Percentiles rank a stretch among this genome's conserved stretches.
These are phyloP conservation scores for Acomys russatus DNA, from an alignment of 2,797 vertebrate species.

Conservation along the genomic window DNA sequence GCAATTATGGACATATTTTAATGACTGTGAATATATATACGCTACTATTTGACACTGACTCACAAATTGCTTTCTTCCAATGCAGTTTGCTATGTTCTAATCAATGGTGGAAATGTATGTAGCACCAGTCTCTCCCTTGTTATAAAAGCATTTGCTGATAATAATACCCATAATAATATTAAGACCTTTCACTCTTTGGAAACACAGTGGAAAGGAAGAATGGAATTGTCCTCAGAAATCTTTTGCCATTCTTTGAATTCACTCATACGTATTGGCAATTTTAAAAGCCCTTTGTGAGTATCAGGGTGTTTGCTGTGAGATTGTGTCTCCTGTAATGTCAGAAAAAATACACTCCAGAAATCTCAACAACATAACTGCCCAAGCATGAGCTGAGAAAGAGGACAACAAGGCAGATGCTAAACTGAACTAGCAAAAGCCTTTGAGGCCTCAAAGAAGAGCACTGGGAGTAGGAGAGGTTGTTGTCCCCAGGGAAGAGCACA, in stretches of 20 bases:
- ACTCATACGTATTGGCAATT: not conserved
- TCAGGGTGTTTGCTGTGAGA: not conserved
- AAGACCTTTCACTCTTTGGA: not conserved
- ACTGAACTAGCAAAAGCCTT: not conserved
- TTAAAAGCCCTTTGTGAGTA: not conserved
- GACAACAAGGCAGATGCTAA: not conserved
- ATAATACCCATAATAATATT: not conserved
- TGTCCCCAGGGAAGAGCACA: not conserved
- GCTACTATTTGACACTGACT: not conserved
- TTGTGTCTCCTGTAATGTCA: not conserved
- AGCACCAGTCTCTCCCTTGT: not conserved
- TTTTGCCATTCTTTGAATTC: not conserved
- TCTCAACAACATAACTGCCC: not conserved
- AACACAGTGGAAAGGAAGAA: not conserved
- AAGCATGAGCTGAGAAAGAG: not conserved
- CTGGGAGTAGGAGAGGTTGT: not conserved
- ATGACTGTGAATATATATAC: not conserved
- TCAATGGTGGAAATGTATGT: not conserved
- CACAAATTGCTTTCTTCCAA: not conserved
- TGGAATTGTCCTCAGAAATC: conserved; percentile 13
- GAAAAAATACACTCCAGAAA: not conserved
- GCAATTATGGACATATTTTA: not conserved
- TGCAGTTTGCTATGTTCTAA: not conserved
- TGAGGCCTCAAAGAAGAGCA: not conserved
- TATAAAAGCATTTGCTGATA: not conserved